Percentiles rank a stretch among this genome's conserved stretches.
phyloP scores from a whole-genome alignment of 1,140 invertebrate species.

The Magallana angulata region DNA sequence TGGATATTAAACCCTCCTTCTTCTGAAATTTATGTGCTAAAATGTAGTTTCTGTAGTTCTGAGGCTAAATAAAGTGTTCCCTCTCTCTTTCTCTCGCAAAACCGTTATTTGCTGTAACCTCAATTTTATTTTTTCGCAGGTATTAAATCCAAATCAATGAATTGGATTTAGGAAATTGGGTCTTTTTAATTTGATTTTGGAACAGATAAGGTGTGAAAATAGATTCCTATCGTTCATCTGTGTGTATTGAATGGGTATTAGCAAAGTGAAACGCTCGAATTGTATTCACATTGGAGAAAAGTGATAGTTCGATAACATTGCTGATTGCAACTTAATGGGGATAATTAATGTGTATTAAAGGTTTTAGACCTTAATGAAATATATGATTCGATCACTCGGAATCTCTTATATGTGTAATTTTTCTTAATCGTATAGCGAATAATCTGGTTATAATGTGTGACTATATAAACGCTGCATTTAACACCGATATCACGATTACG shows the following conservation, averaged over 20 bases:
- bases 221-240: neutral
- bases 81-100: neutral
- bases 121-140: neutral
- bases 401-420: slow-evolving; percentile 28
- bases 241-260: slow-evolving; percentile 27
- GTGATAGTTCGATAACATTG: slow-evolving; percentile 18
- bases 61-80: neutral
- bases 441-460: neutral
- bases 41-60: slow-evolving; percentile 9
- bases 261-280: slow-evolving; percentile 12
- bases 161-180: neutral
- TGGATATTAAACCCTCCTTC: slow-evolving; percentile 28
- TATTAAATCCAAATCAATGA: neutral
- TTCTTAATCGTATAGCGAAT: neutral
- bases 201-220: slow-evolving; percentile 27
- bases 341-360: slow-evolving; percentile 35
- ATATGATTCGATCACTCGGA: slow-evolving; percentile 12
- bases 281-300: slow-evolving; percentile 12
- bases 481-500: neutral
- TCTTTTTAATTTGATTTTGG: slow-evolving; percentile 30
- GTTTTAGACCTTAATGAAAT: slow-evolving; percentile 20
- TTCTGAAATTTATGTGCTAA: slow-evolving; percentile 17
- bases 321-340: slow-evolving; percentile 20
- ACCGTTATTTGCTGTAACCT: slow-evolving; percentile 10
- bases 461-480: neutral